Conservation (phyloP, 2,113 vertebrate genomes). For the Brevimyrus niger region DNA sequence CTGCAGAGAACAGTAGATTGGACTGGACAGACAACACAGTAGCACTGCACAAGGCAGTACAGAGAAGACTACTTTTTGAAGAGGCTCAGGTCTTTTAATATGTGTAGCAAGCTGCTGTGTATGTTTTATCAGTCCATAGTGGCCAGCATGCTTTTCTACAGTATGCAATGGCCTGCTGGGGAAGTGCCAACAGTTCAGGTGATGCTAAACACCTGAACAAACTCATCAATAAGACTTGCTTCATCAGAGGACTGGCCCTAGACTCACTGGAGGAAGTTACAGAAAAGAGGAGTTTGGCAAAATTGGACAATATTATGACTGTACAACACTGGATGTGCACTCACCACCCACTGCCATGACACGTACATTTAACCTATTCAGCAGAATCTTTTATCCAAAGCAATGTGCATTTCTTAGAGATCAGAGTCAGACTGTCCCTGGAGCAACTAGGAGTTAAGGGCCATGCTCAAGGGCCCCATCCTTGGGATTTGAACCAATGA, state of each 20-base stretch:
- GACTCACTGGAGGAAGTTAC: neutral
- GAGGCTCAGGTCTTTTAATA: neutral
- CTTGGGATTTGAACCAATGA: neutral
- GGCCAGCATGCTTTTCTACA: neutral
- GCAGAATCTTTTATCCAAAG: neutral
- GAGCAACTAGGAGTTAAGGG: neutral
- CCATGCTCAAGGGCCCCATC: neutral
- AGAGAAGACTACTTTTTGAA: neutral
- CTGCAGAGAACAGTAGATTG: neutral
- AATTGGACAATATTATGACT: neutral
- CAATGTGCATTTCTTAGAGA: neutral
- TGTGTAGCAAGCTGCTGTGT: neutral
- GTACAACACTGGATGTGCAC: neutral
- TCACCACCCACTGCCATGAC: neutral
- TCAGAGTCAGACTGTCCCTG: neutral
- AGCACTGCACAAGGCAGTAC: neutral
- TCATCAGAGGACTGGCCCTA: neutral
- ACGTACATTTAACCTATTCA: neutral
- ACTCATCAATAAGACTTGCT: neutral
- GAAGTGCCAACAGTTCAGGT: neutral
- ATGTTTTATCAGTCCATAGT: neutral
- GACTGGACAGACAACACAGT: neutral
- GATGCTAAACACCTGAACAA: neutral
- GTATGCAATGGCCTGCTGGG: neutral
- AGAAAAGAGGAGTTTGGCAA: neutral